These are phyloP conservation scores for Ciconia stormi DNA, from an alignment of 2,113 vertebrate genomes.

Conservation along the genomic window DNA sequence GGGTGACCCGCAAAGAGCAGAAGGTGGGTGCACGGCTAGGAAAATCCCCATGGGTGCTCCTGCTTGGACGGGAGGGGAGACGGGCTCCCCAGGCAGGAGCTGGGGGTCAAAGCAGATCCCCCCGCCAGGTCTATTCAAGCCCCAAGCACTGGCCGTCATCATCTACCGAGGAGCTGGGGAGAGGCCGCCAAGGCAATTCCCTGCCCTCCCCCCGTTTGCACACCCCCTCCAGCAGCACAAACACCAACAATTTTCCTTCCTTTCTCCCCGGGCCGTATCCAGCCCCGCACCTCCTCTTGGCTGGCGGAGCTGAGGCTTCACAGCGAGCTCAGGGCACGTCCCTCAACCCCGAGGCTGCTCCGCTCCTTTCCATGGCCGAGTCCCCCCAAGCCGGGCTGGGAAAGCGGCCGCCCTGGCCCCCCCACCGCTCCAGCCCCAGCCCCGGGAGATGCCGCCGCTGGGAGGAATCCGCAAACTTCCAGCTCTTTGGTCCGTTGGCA, in stretches of 20 bases:
- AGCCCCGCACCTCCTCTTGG: background rate
- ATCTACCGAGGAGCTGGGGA: background rate
- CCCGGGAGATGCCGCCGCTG: background rate
- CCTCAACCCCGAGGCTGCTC: background rate
- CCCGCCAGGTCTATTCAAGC: background rate
- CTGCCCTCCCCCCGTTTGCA: too few relatives aligned
- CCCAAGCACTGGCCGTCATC: fast-evolving
- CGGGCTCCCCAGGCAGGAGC: background rate
- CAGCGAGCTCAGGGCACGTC: fast-evolving
- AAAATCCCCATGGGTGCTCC: background rate
- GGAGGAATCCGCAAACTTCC: background rate
- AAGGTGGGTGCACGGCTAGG: background rate
- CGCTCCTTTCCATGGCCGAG: fast-evolving
- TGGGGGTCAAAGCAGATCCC: background rate
- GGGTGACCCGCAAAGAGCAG: background rate
- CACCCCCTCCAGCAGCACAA: background rate
- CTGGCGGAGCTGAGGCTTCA: background rate
- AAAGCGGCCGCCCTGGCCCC: background rate
- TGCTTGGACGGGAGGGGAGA: background rate
- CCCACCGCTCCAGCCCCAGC: background rate
- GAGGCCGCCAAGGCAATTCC: background rate
- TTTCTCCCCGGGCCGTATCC: background rate
- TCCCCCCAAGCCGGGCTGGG: fast-evolving
- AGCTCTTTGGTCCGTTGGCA: background rate
- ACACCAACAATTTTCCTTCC: background rate